phyloP scores from a whole-genome alignment of 2,113 vertebrate species.

The Dermatemys mawii region DNA sequence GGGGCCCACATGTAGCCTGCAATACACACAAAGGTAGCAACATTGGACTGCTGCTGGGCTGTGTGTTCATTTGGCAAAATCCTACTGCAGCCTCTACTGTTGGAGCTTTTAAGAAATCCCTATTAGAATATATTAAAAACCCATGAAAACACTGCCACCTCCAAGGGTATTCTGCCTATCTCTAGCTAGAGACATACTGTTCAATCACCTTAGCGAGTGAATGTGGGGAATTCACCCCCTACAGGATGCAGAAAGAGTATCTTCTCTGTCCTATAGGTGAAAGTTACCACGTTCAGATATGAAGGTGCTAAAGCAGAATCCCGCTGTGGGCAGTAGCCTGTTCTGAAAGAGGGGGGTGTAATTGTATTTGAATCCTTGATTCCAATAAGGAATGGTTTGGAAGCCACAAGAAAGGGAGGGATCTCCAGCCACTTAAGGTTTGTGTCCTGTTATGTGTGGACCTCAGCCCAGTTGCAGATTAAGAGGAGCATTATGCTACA shows the following conservation, averaged over 20 bases:
- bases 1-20: not conserved
- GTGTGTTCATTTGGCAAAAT: not conserved
- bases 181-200: not conserved
- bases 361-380: too few species aligned
- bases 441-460: not conserved
- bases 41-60: not conserved
- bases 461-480: not conserved
- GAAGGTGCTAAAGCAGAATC: not conserved
- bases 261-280: not conserved
- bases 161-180: not conserved
- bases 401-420: not conserved
- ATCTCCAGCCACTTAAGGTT: not conserved
- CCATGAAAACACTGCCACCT: not conserved
- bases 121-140: not conserved
- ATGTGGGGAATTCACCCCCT: not conserved
- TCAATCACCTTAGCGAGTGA: not conserved
- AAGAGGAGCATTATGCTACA: not conserved
- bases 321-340: too few species aligned
- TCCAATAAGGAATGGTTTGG: not conserved
- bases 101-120: not conserved
- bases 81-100: not conserved
- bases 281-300: not conserved
- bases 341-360: too few species aligned
- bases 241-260: too few species aligned
- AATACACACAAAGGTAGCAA: not conserved